phyloP scores from a whole-genome alignment of 2,888 invertebrate species.

The Morpho achilles region DNA sequence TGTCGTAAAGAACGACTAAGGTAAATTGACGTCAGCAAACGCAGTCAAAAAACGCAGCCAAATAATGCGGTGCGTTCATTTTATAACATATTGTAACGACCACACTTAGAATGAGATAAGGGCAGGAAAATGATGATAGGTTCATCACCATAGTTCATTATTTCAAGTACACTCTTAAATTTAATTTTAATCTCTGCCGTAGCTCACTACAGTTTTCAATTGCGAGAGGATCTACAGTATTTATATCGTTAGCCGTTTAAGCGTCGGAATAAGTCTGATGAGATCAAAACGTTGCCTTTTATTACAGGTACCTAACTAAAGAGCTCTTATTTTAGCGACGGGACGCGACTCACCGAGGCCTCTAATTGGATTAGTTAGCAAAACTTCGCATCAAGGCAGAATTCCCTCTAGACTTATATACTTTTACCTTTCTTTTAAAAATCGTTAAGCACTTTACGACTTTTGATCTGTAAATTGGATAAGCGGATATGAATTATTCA shows the following conservation, averaged over 20 bases:
- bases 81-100: too few species aligned
- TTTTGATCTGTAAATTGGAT: slow-evolving; percentile 13
- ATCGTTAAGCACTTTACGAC: slow-evolving; percentile 9
- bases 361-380: slow-evolving; percentile 68
- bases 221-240: slow-evolving; percentile 2
- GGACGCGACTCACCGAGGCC: slow-evolving; percentile 25
- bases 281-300: slow-evolving; percentile 25
- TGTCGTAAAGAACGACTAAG: too few species aligned
- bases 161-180: not conserved
- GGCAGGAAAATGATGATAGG: too few species aligned
- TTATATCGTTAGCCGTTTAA: slow-evolving; percentile 21
- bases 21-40: too few species aligned
- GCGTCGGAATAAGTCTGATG: slow-evolving; percentile 17
- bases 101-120: too few species aligned
- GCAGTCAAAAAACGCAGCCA: too few species aligned
- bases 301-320: slow-evolving; percentile 23
- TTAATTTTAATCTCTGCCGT: not conserved
- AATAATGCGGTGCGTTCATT: too few species aligned
- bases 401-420: slow-evolving; percentile 41
- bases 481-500: slow-evolving; percentile 14
- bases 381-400: slow-evolving; percentile 47
- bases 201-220: slow-evolving; percentile 4
- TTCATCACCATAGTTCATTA: not conserved
- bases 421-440: slow-evolving; percentile 2
- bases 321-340: slow-evolving; percentile 26